A percentile compares a stretch with the other conserved stretches of the same genome.
Evolutionary conservation across 2,797 vertebrate genomes (phyloP).

Genomic region (Poeciliopsis paucimaculata): DNA sequence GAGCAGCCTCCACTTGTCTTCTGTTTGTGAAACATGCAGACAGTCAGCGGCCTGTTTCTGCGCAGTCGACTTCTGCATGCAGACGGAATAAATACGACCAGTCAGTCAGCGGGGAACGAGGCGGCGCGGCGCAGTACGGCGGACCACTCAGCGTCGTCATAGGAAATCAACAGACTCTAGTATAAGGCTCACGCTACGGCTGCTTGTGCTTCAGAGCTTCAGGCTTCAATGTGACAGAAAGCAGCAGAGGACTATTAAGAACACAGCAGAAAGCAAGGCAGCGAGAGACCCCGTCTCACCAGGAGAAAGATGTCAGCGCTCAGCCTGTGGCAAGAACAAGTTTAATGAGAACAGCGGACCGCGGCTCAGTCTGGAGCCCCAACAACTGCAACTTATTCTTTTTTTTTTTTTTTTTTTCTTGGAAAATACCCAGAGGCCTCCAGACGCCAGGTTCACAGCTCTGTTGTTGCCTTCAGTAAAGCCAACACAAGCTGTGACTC

Average conservation of each 20-base stretch:
- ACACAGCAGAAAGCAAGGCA: slow-evolving; percentile 32
- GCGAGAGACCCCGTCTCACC: slow-evolving; percentile 18
- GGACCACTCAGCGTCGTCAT: neutral
- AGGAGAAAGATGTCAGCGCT: slow-evolving; percentile 40
- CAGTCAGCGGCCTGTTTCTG: neutral
- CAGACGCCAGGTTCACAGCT: slow-evolving; percentile 28
- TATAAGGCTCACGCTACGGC: neutral
- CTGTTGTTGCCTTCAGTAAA: slow-evolving; percentile 29
- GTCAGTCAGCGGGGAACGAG: neutral
- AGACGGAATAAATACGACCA: neutral
- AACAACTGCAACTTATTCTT: slow-evolving; percentile 35
- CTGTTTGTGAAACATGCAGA: neutral
- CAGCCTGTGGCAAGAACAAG: slow-evolving; percentile 32
- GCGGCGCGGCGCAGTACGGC: accelerated
- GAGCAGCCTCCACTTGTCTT: neutral
- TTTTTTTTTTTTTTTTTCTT: slow-evolving; percentile 28
- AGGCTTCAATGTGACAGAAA: slow-evolving; percentile 26
- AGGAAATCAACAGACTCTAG: slow-evolving; percentile 1
- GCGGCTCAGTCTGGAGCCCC: slow-evolving; percentile 35
- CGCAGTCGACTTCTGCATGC: neutral
- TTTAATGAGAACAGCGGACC: slow-evolving; percentile 32
- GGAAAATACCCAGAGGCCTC: slow-evolving; percentile 37
- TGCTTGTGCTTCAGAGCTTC: slow-evolving; percentile 26
- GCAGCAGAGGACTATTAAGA: slow-evolving; percentile 7
- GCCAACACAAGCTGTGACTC: slow-evolving; percentile 18